A percentile compares a stretch with the other conserved stretches of the same genome.
These are phyloP conservation scores for Taenioides sp. DNA, from an alignment of 2,797 vertebrate genomes.

Conservation along the genomic window DNA sequence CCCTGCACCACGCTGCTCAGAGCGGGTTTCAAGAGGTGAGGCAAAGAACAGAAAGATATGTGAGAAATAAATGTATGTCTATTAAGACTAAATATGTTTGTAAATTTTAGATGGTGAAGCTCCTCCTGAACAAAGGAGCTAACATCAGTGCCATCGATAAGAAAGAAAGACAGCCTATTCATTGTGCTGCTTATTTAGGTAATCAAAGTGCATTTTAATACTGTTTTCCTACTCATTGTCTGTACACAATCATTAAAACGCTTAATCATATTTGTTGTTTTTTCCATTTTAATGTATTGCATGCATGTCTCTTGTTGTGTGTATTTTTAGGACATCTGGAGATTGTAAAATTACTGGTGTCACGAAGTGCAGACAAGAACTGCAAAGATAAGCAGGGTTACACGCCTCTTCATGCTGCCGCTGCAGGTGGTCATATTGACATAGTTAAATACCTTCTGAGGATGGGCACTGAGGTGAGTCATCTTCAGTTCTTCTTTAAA, in stretches of 20 bases:
- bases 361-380: constrained; percentile 86
- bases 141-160: constrained; percentile 92
- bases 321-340: constrained; percentile 86
- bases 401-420: constrained; percentile 91
- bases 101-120: constrained; percentile 85
- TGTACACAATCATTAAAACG: background rate
- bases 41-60: background rate
- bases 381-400: constrained; percentile 95
- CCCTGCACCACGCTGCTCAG: constrained; percentile 94
- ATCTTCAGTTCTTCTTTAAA: background rate
- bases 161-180: constrained; percentile 92
- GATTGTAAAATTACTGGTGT: constrained; percentile 91
- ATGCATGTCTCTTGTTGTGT: background rate
- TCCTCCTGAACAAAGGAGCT: constrained; percentile 94
- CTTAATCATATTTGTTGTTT: background rate
- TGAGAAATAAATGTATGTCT: background rate
- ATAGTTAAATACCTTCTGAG: constrained; percentile 92
- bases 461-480: constrained; percentile 89
- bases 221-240: background rate
- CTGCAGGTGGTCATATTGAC: constrained; percentile 91
- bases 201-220: constrained; percentile 20
- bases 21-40: constrained; percentile 91
- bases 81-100: background rate
- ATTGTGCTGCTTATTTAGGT: constrained; percentile 96
- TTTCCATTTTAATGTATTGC: background rate